A percentile compares a stretch with the other conserved stretches of the same genome.
These are phyloP conservation scores for Copidosoma floridanum DNA, from an alignment of 1,140 invertebrate genomes.

Conservation along the genomic window DNA sequence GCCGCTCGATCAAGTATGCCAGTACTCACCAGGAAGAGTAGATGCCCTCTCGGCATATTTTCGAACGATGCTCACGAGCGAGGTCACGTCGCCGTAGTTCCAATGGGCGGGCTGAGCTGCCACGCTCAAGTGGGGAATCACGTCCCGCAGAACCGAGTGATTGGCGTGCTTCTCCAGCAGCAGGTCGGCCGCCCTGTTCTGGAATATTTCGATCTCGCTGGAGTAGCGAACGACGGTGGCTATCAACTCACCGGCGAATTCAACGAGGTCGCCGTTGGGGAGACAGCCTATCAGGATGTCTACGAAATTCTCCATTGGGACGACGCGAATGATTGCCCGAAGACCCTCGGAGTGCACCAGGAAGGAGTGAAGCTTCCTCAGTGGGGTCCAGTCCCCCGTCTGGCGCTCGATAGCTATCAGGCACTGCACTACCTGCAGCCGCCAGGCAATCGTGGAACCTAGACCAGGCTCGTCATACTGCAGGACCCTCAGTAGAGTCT, in stretches of 20 bases:
- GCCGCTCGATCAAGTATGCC: too few relatives aligned
- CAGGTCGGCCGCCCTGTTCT: slow-evolving; percentile 66
- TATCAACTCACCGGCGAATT: slow-evolving; percentile 50
- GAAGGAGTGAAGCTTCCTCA: slow-evolving; percentile 50
- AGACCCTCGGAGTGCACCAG: slow-evolving; percentile 48
- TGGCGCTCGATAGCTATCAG: slow-evolving; percentile 38
- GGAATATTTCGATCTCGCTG: slow-evolving; percentile 71
- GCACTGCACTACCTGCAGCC: slow-evolving; percentile 48
- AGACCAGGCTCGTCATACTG: slow-evolving; percentile 43
- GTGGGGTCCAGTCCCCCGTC: slow-evolving; percentile 41
- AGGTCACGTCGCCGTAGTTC: slow-evolving; percentile 74
- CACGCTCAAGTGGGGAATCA: slow-evolving; percentile 74
- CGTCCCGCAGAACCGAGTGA: slow-evolving; percentile 65
- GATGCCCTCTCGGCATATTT: slow-evolving; percentile 71
- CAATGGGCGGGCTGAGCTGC: slow-evolving; percentile 65
- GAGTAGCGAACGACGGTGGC: slow-evolving; percentile 57
- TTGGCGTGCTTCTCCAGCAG: slow-evolving; percentile 55
- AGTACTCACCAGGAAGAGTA: slow-evolving; percentile 61
- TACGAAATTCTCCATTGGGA: slow-evolving; percentile 48
- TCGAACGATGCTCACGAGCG: slow-evolving; percentile 69
- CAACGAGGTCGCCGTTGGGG: slow-evolving; percentile 43
- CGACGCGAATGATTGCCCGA: slow-evolving; percentile 44
- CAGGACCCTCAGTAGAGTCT: slow-evolving; percentile 43
- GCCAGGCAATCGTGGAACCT: slow-evolving; percentile 47
- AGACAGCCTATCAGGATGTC: slow-evolving; percentile 50